These are phyloP conservation scores for Trissoscelio sp. DNA, from an alignment of 2,888 invertebrate genomes.

Conservation along the genomic window DNA sequence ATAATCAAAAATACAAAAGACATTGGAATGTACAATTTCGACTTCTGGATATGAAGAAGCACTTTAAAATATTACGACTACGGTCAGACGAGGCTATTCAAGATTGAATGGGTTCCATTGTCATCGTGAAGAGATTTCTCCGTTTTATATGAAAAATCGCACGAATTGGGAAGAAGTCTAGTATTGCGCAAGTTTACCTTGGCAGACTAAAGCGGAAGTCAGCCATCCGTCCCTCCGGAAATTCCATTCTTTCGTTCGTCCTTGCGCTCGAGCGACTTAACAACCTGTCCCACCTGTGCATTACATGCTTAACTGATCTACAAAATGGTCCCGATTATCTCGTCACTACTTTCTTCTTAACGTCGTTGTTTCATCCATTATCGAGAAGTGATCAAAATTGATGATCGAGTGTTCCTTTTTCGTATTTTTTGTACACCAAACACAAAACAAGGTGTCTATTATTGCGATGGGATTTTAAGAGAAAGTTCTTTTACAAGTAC, in stretches of 20 bases:
- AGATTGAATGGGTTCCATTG: slow-evolving; percentile 41
- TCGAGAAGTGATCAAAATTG: slow-evolving; percentile 47
- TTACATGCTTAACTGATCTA: slow-evolving; percentile 56
- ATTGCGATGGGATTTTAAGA: not conserved
- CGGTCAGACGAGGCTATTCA: slow-evolving; percentile 33
- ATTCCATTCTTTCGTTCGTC: slow-evolving; percentile 63
- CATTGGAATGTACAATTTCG: no score
- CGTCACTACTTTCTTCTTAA: slow-evolving; percentile 24
- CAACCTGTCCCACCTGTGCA: slow-evolving; percentile 57
- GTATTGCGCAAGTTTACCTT: slow-evolving; percentile 51
- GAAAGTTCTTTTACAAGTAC: slow-evolving; percentile 16
- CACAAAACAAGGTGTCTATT: not conserved
- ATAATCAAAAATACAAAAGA: slow-evolving; percentile 1
- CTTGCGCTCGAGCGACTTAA: slow-evolving; percentile 56
- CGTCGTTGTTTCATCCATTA: slow-evolving; percentile 24
- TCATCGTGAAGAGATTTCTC: slow-evolving; percentile 23
- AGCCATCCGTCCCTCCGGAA: slow-evolving; percentile 57
- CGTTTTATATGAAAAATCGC: slow-evolving; percentile 49
- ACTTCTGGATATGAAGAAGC: slow-evolving; percentile 26
- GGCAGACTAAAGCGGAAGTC: slow-evolving; percentile 55
- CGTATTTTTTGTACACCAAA: not conserved
- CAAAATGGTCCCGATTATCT: slow-evolving; percentile 44
- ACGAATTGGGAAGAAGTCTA: slow-evolving; percentile 40
- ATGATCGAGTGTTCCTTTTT: slow-evolving; percentile 20
- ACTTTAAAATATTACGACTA: slow-evolving; percentile 44